Evolutionary conservation across 2,797 vertebrate genomes (phyloP).

Genomic region (Cyprinella venusta): DNA sequence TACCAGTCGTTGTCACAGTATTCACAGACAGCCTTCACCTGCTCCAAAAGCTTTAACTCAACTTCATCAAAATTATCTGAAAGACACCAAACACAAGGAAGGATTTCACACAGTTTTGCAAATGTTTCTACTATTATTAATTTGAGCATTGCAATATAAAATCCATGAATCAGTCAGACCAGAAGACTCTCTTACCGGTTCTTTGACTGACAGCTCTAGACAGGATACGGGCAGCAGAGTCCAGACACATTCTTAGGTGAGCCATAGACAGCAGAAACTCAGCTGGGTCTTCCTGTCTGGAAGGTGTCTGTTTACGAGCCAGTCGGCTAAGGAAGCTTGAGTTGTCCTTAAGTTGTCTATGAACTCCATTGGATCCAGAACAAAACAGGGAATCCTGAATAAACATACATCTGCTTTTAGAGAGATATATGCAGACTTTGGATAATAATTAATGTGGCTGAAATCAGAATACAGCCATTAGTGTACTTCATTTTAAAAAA

Average conservation of each 20-base stretch:
- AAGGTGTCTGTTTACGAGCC: slow-evolving; percentile 66
- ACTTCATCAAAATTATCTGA: slow-evolving; percentile 29
- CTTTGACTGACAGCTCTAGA: slow-evolving; percentile 11
- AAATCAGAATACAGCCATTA: not conserved
- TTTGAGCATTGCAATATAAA: not conserved
- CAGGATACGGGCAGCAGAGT: slow-evolving; percentile 66
- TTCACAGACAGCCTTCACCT: slow-evolving; percentile 71
- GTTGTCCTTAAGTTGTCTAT: slow-evolving; percentile 42
- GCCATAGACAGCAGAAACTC: slow-evolving; percentile 75
- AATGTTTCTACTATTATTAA: not conserved
- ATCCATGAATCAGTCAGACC: not conserved
- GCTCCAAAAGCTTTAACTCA: slow-evolving; percentile 61
- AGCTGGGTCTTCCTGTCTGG: slow-evolving; percentile 64
- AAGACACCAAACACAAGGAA: not conserved
- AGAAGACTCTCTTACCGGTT: slow-evolving; percentile 50
- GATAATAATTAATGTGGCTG: not conserved
- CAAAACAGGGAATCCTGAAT: slow-evolving; percentile 73
- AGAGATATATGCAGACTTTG: not conserved
- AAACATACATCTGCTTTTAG: slow-evolving; percentile 34
- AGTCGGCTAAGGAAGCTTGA: slow-evolving; percentile 70
- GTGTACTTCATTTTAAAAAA: not conserved
- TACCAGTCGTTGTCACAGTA: slow-evolving; percentile 73
- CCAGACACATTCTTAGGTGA: slow-evolving; percentile 70
- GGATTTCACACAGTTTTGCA: not conserved
- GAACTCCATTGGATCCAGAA: slow-evolving; percentile 40